Base-by-base conservation (phyloP, 2,888 invertebrate species). In the Campoplex capitator region DNA sequence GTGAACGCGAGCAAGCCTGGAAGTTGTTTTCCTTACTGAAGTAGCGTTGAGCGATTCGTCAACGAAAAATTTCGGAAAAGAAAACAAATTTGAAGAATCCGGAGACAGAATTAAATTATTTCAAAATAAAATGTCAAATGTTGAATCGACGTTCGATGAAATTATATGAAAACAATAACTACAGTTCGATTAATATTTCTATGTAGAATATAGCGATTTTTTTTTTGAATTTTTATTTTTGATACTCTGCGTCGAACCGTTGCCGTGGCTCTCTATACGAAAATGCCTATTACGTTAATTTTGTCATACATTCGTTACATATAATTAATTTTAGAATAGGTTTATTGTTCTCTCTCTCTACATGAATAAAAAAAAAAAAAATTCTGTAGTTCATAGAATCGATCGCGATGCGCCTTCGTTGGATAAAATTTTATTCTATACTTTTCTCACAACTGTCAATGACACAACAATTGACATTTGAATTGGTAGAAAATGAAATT, bases 381-480 rank as follows among this genome's bases (percentile, higher is more conserved):
- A 82, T 78, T 78, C n/a, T 68, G 78, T 85, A 85, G 85, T 85
- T 82, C 75, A 75, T 85, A 85, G 85, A 82, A 78, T n/a, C 28
- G 70, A 67, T 38, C 32, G 38, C 65, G 71, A 81, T 82, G 85
- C 68, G 85, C 82, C 78, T 68, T 74, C 74, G 84, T 70, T 48
- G 35, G 9, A 3, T 4, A 42, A 7, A 7, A 62, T 62, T 62
- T 32, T 16, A 7, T n/a, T 51, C 51, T n/a, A 23, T 23, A n/a
- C 6, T 51, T 51, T 51, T 18, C 18, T 51, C 18, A n/a, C 18
- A 58, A 13, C 56, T 11, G 11, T 28, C 8, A 28, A 58, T 11
- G 3, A 23, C 8, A 23, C 23, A 23, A 2, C 9, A 56, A 56
- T 56, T 16, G 1, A 23, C 13, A 58, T 3, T 9, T 8, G 0